Base-by-base conservation (phyloP, 2,888 invertebrate species). In the Ceriagrion tenellum region DNA sequence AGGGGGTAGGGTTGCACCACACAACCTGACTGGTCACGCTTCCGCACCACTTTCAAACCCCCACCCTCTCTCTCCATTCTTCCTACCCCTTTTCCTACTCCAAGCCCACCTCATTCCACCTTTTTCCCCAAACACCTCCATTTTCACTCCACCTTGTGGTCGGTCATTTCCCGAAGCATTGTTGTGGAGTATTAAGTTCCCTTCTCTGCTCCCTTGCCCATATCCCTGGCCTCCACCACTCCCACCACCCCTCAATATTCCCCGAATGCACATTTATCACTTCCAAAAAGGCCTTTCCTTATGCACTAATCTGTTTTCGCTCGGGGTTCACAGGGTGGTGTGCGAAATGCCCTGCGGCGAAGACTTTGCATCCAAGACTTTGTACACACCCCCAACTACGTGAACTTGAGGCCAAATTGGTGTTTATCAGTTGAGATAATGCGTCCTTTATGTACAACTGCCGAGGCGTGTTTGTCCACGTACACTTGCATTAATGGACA, bases 261-360 rank as follows among this genome's bases (percentile, higher is more conserved):
- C 81, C 35, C 18, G 0, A 35, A 13, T 35, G 30, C 81, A 35
- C 81, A 13, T 81, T 35, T 16, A 35, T 35, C 69, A 26, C 69
- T n/a, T 69, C 81, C 81, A 16, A 13, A 81, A 81, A 81, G n/a
- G 30, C 10, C 81, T 81, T 81, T 26, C 30, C 81, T 81, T 12
- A 69, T 81, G 81, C 35, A 81, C 35, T 81, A 81, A 81, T 81
- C 81, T 81, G 81, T 35, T 81, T 81, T 81, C 35, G 81, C 26
- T 30, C 13, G 81, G 35, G n/a, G 35, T 81, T 81, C 35, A 35
- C 35, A 16, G 26, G 16, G 16, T 10, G n/a, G 10, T 26, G n/a
- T n/a, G n/a, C 69, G 10, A 35, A 35, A 35, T 35, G 81, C 30
- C 81, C 81, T 13, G 30, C n/a, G 81, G 35, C 35, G 8, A 35